Evolutionary conservation across 2,797 vertebrate species (phyloP).

Genomic region (Chlorospingus flavigularis): DNA sequence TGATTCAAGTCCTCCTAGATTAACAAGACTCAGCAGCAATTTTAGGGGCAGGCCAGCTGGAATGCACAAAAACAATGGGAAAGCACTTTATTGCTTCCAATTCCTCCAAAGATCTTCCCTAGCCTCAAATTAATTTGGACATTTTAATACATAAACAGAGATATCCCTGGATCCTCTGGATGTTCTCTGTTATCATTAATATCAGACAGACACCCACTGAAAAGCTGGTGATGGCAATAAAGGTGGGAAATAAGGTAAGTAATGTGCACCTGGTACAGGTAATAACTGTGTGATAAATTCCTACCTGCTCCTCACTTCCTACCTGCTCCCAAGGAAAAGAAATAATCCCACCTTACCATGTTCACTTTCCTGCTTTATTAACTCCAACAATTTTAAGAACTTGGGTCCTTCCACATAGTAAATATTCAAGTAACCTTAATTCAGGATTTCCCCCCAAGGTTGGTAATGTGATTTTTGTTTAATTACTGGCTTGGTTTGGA

Average conservation of each 20-base stretch:
- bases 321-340: neutral
- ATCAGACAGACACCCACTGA: no score
- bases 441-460: neutral
- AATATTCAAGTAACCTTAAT: neutral
- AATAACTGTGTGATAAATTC: neutral
- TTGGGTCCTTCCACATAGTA: neutral
- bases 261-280: neutral
- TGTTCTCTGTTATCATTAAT: neutral
- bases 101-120: neutral
- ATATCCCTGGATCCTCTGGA: neutral
- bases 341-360: rapidly evolving
- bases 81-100: neutral
- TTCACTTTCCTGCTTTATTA: neutral
- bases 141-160: neutral
- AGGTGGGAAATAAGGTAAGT: neutral
- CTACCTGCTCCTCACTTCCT: neutral
- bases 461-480: neutral
- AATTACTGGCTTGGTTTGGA: neutral
- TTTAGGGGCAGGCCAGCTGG: neutral
- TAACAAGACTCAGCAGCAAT: neutral
- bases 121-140: neutral
- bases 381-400: neutral
- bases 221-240: neutral
- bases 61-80: neutral
- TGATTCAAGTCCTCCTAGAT: neutral